phyloP scores from a whole-genome alignment of 2,888 invertebrate species.

The Malthinus seriepunctatus region DNA sequence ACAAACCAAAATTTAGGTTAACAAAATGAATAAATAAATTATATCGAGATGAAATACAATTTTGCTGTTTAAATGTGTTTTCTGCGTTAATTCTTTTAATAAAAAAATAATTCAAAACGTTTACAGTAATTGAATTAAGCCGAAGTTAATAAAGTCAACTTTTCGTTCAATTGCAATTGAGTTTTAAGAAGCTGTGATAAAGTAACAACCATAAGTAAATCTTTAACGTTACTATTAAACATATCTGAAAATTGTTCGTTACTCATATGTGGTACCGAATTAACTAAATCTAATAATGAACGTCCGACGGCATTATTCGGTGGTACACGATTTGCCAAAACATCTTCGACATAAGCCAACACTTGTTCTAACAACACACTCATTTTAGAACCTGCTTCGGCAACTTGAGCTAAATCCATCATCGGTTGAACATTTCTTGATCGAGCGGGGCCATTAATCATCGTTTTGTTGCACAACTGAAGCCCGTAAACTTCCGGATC shows the following conservation, averaged over 20 bases:
- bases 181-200: slow-evolving; percentile 95
- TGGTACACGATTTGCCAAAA: slow-evolving; percentile 75
- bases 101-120: slow-evolving; percentile 12
- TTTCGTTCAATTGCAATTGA: slow-evolving; percentile 95
- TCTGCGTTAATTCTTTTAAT: too few relatives aligned
- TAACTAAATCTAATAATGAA: slow-evolving; percentile 85
- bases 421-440: slow-evolving; percentile 53
- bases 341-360: slow-evolving; percentile 88
- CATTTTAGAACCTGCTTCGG: slow-evolving; percentile 81
- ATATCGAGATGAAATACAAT: too few relatives aligned
- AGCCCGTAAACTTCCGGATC: slow-evolving; percentile 88
- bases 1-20: too few relatives aligned
- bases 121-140: slow-evolving; percentile 40
- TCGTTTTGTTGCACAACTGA: slow-evolving; percentile 84
- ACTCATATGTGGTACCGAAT: slow-evolving; percentile 89
- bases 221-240: slow-evolving; percentile 96
- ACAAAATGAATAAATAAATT: too few relatives aligned
- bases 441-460: slow-evolving; percentile 56
- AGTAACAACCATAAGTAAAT: slow-evolving; percentile 96
- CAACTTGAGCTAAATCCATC: slow-evolving; percentile 68
- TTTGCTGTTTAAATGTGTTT: too few relatives aligned
- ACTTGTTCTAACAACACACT: slow-evolving; percentile 77
- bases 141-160: slow-evolving; percentile 83
- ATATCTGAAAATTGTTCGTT: slow-evolving; percentile 90
- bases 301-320: slow-evolving; percentile 90